These are phyloP conservation scores for Leguminivora glycinivorella DNA, from an alignment of 1,140 invertebrate species.

Conservation along the genomic window DNA sequence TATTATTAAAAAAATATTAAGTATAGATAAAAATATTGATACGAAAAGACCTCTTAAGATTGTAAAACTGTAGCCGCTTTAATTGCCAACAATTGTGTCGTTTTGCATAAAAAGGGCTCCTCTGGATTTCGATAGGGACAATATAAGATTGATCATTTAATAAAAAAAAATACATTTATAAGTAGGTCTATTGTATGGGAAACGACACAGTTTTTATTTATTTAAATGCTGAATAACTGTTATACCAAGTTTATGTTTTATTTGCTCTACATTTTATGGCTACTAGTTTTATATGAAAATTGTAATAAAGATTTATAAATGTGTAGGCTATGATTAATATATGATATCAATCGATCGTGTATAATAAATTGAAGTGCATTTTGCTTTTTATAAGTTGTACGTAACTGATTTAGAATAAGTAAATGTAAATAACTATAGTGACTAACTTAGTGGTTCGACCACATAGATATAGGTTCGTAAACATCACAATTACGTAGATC, in stretches of 20 bases:
- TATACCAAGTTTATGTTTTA: background rate
- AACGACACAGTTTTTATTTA: background rate
- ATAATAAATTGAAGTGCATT: background rate
- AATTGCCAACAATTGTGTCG: background rate
- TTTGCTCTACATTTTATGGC: background rate
- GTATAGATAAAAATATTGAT: background rate
- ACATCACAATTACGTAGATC: background rate
- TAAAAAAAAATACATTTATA: no score
- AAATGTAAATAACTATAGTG: conserved; percentile 7
- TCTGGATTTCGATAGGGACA: no score
- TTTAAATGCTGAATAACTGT: background rate
- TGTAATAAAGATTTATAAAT: background rate
- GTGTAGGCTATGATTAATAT: conserved; percentile 17
- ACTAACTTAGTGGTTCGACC: conserved; percentile 11
- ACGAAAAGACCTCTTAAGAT: background rate
- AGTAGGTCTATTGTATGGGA: background rate
- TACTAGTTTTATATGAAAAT: background rate
- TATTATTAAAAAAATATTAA: background rate
- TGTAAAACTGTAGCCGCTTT: background rate
- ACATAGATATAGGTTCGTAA: background rate
- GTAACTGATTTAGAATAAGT: background rate
- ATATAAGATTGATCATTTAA: no score
- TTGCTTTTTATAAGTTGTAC: background rate
- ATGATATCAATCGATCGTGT: conserved; percentile 10
- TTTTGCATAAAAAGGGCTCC: background rate